Evolutionary conservation across 2,888 invertebrate genomes (phyloP).

Genomic region (Drosophila dives): DNA sequence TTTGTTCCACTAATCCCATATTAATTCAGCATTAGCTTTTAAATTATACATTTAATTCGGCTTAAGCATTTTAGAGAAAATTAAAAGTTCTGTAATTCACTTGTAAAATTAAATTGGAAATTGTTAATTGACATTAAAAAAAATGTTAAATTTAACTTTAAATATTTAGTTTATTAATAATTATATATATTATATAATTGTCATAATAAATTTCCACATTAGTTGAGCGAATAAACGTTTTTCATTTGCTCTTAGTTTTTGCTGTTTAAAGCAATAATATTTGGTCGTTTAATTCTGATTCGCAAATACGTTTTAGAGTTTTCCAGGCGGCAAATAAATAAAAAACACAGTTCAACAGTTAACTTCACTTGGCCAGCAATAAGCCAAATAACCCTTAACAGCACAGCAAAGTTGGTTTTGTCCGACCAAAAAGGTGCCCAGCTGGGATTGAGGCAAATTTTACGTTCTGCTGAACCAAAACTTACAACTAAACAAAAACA

Average conservation of each 20-base stretch:
- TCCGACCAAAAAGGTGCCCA: slow-evolving; percentile 28
- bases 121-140: no score
- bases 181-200: slow-evolving; percentile 35
- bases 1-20: background rate
- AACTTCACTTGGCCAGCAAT: slow-evolving; percentile 18
- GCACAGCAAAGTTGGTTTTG: slow-evolving; percentile 28
- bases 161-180: background rate
- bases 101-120: background rate
- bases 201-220: slow-evolving; percentile 37
- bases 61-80: background rate
- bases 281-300: slow-evolving; percentile 42
- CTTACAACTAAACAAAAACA: slow-evolving; percentile 13
- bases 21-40: background rate
- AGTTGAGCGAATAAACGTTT: background rate
- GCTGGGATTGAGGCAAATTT: slow-evolving; percentile 36
- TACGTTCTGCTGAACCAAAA: slow-evolving; percentile 51
- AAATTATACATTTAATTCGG: background rate
- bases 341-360: slow-evolving; percentile 49
- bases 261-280: slow-evolving; percentile 42
- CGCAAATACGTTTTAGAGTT: slow-evolving; percentile 48
- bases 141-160: background rate
- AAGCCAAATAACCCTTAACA: slow-evolving; percentile 29
- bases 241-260: background rate
- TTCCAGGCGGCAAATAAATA: slow-evolving; percentile 74
- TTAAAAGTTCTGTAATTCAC: background rate